Evolutionary conservation across 1,140 invertebrate genomes (phyloP), one percentile per base, ranked within the genome.

Genomic region (Meloidogyne hapla): DNA sequence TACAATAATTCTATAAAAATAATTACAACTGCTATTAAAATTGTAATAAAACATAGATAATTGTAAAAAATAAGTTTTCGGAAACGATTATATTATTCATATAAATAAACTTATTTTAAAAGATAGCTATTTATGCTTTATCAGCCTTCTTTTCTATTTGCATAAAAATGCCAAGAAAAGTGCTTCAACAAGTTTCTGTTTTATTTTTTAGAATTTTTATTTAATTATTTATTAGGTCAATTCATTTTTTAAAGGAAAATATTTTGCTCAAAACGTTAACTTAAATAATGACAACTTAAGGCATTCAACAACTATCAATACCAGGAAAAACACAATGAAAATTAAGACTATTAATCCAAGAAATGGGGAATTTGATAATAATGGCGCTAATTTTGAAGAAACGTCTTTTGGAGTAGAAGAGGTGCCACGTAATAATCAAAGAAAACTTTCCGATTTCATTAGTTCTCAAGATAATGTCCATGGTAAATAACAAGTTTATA

Each of bases 121-220:
- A 66, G 65, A 66, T 66, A 23, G 65, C 21, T 8, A 66, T 66
- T n/a, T 66, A 66, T 23, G 65, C 28, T 18, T n/a, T 66, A n/a
- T 66, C 65, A 18, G 65, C 65, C 13, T 23, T 42, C 18, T 1
- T 66, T 18, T 23, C 65, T 25, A 18, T 66, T 23, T 66, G 65
- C 18, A n/a, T 56, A 1, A 56, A 56, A 4, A 56, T 56, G 2
- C 18, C 18, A 3, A 2, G 48, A 56, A 56, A 56, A 56, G 1
- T 56, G 8, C 48, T 56, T 1, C 48, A 56, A 56, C 4, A 56
- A n/a, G 48, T 56, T 56, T 56, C 4, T 56, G 8, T n/a, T 56
- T 21, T n/a, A 48, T 6, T 42, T 13, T 42, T 10, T 56, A n/a
- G 8, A n/a, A 56, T 56, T 56, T 5, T n/a, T 1, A 56, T 48